Evolutionary conservation across 2,888 invertebrate species (phyloP), one percentile per base, ranked within the genome.

Genomic region (Zaprionus bogoriensis): DNA sequence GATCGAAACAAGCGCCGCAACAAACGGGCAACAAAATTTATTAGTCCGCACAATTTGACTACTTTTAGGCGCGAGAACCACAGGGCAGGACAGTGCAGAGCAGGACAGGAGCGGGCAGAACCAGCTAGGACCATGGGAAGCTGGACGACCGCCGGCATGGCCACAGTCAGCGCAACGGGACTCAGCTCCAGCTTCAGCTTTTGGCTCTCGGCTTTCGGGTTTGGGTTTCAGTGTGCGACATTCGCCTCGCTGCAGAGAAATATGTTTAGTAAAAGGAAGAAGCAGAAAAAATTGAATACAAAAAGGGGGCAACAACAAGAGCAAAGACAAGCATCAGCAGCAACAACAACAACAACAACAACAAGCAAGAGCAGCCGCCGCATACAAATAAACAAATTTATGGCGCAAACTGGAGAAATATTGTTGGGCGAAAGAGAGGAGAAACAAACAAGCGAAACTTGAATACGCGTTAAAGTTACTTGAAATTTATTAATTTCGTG

Each of bases 61-160:
- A 81, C 80, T 81, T 82, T 81, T 81, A 81, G 80, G 87, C 80
- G 86, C 80, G 87, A 87, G 86, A 81, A 86, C 80, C 80, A 86
- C 80, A 81, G 87, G 77, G 66, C 85, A 64, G 59, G 25, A 38
- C 58, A 54, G 51, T 38, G 46, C 44, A 17, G 39, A 25, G 64
- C 36, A 28, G 50, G 45, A 48, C 55, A 47, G 45, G 5, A 28
- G 27, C 6, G 9, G 28, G 12, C 7, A 10, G 22, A 17, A 3
- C 7, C 25, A 6, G 38, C n/a, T n/a, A 6, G 22, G 19, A 10
- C 14, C 12, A 14, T 17, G n/a, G 32, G 9, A 10, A 27, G 45
- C 6, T 5, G 22, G 28, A 10, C 25, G 9, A 38, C n/a, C 14
- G 20, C 3, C 28, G 17, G 61, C n/a, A n/a, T n/a, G 52, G 25